Evolutionary conservation across 2,113 vertebrate genomes (phyloP).

Genomic region (Thamnophis sirtalis): DNA sequence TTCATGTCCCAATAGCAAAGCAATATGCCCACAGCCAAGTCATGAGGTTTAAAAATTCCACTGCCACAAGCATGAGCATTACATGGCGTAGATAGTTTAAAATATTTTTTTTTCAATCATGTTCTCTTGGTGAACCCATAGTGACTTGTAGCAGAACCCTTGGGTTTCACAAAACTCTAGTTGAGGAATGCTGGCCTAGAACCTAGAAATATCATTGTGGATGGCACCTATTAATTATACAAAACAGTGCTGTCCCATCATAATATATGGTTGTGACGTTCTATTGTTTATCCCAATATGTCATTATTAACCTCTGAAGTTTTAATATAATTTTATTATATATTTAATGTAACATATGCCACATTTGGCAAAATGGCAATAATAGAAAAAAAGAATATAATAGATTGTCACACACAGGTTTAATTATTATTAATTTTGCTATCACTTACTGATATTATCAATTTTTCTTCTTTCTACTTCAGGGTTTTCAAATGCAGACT

Average conservation of each 20-base stretch:
- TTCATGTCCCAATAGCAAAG: not conserved
- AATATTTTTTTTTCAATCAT: not conserved
- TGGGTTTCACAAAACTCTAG: not conserved
- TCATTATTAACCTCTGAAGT: not conserved
- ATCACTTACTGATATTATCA: constrained; percentile 71
- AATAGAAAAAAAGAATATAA: not conserved
- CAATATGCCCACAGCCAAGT: not conserved
- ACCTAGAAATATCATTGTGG: not conserved
- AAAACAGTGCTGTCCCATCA: not conserved
- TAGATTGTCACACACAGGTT: not conserved
- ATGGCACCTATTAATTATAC: not conserved
- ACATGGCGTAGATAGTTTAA: not conserved
- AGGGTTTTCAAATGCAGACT: constrained; percentile 48
- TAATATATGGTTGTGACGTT: not conserved
- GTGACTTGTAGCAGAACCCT: not conserved
- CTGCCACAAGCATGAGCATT: not conserved
- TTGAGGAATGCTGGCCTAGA: not conserved
- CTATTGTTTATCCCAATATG: not conserved
- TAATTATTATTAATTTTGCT: not conserved
- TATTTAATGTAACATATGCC: not conserved
- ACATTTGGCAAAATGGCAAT: not conserved
- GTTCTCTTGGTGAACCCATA: not conserved
- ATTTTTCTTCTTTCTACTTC: constrained; percentile 52
- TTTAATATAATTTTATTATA: not conserved
- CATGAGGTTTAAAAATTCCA: not conserved